These are phyloP conservation scores for Cololabis saira DNA, from an alignment of 2,113 vertebrate genomes.

Conservation along the genomic window DNA sequence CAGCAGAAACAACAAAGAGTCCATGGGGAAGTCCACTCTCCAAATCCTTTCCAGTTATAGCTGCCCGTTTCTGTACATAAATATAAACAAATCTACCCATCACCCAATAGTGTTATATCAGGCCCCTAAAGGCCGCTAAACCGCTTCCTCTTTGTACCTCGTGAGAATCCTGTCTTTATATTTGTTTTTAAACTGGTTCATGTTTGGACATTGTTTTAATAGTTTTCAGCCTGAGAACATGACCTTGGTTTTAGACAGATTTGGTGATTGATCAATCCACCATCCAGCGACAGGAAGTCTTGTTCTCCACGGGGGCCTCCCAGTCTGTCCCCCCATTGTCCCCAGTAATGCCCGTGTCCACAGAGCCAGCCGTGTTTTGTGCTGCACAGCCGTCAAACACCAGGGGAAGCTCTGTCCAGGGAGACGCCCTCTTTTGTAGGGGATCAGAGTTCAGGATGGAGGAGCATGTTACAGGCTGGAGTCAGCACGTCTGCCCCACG, in stretches of 20 bases:
- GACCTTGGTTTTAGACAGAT: background rate
- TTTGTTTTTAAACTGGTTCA: no score
- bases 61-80: no score
- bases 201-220: no score
- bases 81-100: no score
- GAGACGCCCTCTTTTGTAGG: slow-evolving; percentile 45
- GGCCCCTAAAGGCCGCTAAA: no score
- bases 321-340: slow-evolving; percentile 57
- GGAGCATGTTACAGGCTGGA: slow-evolving; percentile 44
- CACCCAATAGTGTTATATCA: no score
- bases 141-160: no score
- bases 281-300: slow-evolving; percentile 40
- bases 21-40: no score
- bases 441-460: slow-evolving; percentile 43
- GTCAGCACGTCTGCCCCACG: slow-evolving; percentile 53
- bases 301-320: slow-evolving; percentile 35
- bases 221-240: background rate
- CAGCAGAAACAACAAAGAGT: no score
- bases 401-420: slow-evolving; percentile 52
- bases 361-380: slow-evolving; percentile 52
- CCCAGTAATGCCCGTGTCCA: slow-evolving; percentile 60
- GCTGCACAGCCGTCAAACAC: slow-evolving; percentile 33
- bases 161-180: no score
- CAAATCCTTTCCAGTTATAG: no score
- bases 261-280: background rate